Conservation (phyloP, 2,113 vertebrate species). For the Laticauda laticaudata region DNA sequence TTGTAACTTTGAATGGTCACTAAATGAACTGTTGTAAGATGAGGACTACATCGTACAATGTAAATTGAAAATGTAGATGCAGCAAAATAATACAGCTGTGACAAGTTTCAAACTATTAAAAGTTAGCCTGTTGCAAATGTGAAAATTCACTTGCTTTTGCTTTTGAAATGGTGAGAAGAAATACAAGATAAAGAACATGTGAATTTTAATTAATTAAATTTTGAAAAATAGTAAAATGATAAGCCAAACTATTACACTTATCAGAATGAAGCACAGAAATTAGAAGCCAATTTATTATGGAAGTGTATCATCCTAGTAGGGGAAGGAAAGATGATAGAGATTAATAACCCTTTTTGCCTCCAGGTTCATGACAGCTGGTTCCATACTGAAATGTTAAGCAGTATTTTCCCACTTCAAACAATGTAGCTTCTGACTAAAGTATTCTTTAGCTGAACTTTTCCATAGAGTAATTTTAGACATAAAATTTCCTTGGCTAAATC, state of each 20-base stretch:
- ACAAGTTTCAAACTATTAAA: slow-evolving; percentile 9
- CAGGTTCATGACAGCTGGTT: neutral
- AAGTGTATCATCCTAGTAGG: neutral
- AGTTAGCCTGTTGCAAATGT: neutral
- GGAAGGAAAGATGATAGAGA: neutral
- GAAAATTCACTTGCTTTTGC: neutral
- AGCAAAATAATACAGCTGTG: neutral
- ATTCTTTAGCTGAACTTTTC: neutral
- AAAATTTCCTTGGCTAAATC: neutral
- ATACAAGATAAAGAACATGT: too few relatives aligned
- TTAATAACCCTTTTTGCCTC: neutral
- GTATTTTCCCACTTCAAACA: neutral
- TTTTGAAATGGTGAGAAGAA: neutral
- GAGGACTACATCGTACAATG: neutral
- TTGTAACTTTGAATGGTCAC: too few relatives aligned
- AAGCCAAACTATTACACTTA: neutral
- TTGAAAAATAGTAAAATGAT: neutral
- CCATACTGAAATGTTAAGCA: neutral
- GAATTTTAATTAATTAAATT: neutral
- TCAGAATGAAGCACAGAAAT: neutral
- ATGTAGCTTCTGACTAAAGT: neutral
- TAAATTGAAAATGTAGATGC: neutral
- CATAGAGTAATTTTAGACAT: neutral
- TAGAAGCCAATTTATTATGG: neutral
- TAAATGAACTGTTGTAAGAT: too few relatives aligned